Evolutionary conservation across 2,888 invertebrate genomes (phyloP), one percentile per base, ranked within the genome.

Genomic region (Diplolepis rosae): DNA sequence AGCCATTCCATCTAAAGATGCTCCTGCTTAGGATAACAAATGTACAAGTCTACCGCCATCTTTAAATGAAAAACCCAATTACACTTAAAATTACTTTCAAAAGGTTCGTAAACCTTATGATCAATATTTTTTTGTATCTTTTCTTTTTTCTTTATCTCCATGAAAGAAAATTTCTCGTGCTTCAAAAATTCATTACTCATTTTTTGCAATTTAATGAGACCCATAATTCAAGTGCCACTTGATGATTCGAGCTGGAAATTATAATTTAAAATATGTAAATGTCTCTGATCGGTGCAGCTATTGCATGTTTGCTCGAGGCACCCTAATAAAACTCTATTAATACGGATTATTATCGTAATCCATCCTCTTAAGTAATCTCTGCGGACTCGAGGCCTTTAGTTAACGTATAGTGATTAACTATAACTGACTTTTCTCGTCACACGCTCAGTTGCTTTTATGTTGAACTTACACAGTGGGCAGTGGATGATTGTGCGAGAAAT

Each of bases 381-480:
- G 39, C 15, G 35, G 39, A 56, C 56, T 56, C 3, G n/a, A 24
- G 50, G 50, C 27, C 28, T 5, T 15, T 30, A 52, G 52, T 52
- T 52, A 52, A 28, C n/a, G 13, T 28, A n/a, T 52, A 65, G 22
- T 35, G 9, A 54, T 18, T 54, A 13, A 9, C 67, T 56, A 35
- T 35, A 56, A 35, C 56, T 56, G 54, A 56, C 32, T 32, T 22
- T 11, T 11, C 15, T 56, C 35, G 35, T 35, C 56, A 56, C 18
- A 32, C 13, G 11, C 6, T 35, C 39, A 39, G 24, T 61, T 61
- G 35, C 48, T 61, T 39, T 56, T 32, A 13, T 76, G 80, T 78
- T 79, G 81, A 78, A 84, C 82, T 85, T 83, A 86, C 80, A 80
- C 83, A 83, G 83, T 83, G 84, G 87, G 87, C 87, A 87, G 87